phyloP scores from a whole-genome alignment of 2,113 vertebrate species.

The Rattus rattus region DNA sequence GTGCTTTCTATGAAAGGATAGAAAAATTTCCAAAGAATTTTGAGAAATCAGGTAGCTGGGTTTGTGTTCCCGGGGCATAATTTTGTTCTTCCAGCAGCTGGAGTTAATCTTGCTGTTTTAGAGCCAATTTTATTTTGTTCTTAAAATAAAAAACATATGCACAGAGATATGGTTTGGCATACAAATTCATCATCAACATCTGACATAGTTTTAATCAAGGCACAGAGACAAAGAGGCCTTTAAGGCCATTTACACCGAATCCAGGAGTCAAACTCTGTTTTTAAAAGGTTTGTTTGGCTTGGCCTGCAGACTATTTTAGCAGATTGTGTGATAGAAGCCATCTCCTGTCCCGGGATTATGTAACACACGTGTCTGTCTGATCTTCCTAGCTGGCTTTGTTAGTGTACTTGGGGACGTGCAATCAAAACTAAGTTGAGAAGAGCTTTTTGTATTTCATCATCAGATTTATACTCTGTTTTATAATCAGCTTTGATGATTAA shows the following conservation, averaged over 20 bases:
- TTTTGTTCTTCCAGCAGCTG: not conserved
- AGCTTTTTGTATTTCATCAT: not conserved
- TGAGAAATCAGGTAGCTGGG: slow-evolving; percentile 36
- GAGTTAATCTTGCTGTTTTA: not conserved
- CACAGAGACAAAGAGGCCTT: not conserved
- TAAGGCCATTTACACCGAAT: not conserved
- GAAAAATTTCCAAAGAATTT: not conserved
- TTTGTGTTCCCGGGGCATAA: not conserved
- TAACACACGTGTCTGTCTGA: not conserved
- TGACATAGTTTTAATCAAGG: not conserved
- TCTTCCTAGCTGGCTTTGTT: not conserved
- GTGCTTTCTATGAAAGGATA: not conserved
- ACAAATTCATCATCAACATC: not conserved
- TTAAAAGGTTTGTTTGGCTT: not conserved
- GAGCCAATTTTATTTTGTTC: slow-evolving; percentile 44
- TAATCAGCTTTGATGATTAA: not conserved
- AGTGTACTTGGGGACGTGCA: not conserved
- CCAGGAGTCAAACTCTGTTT: not conserved
- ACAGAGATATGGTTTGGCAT: not conserved
- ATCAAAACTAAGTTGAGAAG: slow-evolving; percentile 35
- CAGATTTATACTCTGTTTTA: not conserved
- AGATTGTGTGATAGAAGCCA: not conserved
- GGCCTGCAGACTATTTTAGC: slow-evolving; percentile 34
- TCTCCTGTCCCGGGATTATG: not conserved
- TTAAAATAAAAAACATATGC: not conserved